phyloP scores from a whole-genome alignment of 2,113 vertebrate species.

The Ellobius talpinus region DNA sequence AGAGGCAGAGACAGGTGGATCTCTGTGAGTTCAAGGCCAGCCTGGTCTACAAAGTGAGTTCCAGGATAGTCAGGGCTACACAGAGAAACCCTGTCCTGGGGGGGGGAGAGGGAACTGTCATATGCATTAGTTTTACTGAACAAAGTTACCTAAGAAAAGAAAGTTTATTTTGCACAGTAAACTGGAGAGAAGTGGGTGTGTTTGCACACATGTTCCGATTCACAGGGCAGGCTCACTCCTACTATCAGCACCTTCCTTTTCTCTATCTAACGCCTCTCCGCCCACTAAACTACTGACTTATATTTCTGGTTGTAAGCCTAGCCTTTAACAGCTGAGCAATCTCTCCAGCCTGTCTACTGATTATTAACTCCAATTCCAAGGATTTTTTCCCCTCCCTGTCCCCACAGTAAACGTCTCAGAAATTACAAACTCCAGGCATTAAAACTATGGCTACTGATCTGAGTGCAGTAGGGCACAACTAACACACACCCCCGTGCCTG shows the following conservation, averaged over 20 bases:
- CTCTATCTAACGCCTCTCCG: neutral
- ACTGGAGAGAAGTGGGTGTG: neutral
- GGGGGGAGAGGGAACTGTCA: too few species aligned
- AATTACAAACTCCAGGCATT: conserved; percentile 17
- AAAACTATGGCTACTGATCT: neutral
- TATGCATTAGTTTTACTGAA: conserved; percentile 25
- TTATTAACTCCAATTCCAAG: too few species aligned
- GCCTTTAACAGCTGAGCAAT: too few species aligned
- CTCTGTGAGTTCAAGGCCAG: too few species aligned
- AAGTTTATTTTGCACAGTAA: neutral
- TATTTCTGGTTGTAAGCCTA: too few species aligned
- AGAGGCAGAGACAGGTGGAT: too few species aligned
- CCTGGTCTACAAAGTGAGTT: neutral
- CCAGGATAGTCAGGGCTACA: neutral
- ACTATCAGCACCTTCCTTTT: neutral
- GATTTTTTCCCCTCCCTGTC: neutral
- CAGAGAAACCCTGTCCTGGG: neutral
- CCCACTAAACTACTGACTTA: neutral
- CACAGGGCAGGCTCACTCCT: neutral
- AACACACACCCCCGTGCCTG: neutral
- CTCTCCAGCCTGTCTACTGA: too few species aligned
- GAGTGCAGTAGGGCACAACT: neutral
- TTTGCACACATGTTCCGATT: neutral
- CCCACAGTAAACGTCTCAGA: neutral
- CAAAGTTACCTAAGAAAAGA: neutral